Evolutionary conservation across 2,113 vertebrate genomes (phyloP), one percentile per base, ranked within the genome.

Genomic region (Scomber colias): DNA sequence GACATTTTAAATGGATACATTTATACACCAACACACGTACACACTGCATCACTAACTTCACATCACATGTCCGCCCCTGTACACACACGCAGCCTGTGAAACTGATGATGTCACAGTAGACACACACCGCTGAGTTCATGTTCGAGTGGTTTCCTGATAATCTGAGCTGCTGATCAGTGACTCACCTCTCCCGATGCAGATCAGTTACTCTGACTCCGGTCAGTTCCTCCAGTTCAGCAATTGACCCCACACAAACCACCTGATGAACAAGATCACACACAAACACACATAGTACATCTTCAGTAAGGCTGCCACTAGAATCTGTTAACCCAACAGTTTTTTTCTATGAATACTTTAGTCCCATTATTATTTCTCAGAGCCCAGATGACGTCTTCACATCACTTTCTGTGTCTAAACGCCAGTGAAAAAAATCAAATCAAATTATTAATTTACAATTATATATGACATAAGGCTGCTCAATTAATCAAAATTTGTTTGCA

Each of bases 161-260:
- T 53, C 69, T 67, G 3, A 0, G 19, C 3, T 66, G 17, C 21
- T 31, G 49, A 81, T 79, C 73, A 12, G 64, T 85, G 89, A 95
- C 95, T 89, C 71, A 99, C 98, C 93, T 98, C 90, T 99, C 98
- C 85, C 98, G 95, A 89, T 99, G 98, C 68, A 99, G 96, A 95
- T 99, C 98, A 0, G 96, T 94, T 69, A 98, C 79, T 95, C 96
- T 98, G 48, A 85, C 86, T 90, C 97, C 97, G 0, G 95, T 94
- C 35, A 99, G 91, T 69, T 97, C 96, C 87, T 98, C 97, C 89
- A 99, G 88, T 67, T 99, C 97, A 30, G 92, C 94, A 21, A 97
- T 11, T 35, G 98, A 99, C 8, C 97, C 97, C 51, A 99, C 14
- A 86, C 97, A 99, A 70, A 99, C 97, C 31, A 99, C 95, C 98